Evolutionary conservation across 1,140 invertebrate species (phyloP).

Genomic region (Acromyrmex heyeri): DNA sequence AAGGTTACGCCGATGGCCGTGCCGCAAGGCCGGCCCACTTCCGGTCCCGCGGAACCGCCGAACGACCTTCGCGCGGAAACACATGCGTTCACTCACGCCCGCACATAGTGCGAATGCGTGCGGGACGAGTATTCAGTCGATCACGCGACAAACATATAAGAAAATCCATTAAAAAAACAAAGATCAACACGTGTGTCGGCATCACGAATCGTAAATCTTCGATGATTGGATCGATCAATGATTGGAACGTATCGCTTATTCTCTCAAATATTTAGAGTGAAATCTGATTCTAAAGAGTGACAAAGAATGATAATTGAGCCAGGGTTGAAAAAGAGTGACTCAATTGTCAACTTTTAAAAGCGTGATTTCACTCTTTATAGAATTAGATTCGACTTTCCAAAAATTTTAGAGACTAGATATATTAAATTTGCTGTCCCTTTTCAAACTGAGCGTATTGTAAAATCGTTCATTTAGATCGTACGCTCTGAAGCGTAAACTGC

Average conservation of each 20-base stretch:
- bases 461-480: conserved; percentile 53
- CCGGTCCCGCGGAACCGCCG: conserved; percentile 79
- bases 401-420: no score
- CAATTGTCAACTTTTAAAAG: no score
- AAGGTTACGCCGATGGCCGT: conserved; percentile 77
- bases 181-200: neutral
- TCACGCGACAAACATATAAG: neutral
- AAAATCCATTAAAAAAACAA: neutral
- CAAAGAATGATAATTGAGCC: no score
- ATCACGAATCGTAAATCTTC: neutral
- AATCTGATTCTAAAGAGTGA: no score
- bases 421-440: neutral
- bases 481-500: conserved; percentile 50
- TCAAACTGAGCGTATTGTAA: conserved; percentile 11
- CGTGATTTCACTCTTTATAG: no score
- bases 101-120: conserved; percentile 47
- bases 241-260: neutral
- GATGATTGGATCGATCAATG: neutral
- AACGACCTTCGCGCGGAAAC: conserved; percentile 84
- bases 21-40: conserved; percentile 85
- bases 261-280: no score
- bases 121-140: conserved; percentile 3
- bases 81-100: conserved; percentile 77
- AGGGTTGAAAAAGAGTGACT: no score
- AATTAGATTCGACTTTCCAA: no score